Percentiles rank a stretch among this genome's conserved stretches.
Evolutionary conservation across 2,797 vertebrate genomes (phyloP).

Genomic region (Hydrolagus colliei): DNA sequence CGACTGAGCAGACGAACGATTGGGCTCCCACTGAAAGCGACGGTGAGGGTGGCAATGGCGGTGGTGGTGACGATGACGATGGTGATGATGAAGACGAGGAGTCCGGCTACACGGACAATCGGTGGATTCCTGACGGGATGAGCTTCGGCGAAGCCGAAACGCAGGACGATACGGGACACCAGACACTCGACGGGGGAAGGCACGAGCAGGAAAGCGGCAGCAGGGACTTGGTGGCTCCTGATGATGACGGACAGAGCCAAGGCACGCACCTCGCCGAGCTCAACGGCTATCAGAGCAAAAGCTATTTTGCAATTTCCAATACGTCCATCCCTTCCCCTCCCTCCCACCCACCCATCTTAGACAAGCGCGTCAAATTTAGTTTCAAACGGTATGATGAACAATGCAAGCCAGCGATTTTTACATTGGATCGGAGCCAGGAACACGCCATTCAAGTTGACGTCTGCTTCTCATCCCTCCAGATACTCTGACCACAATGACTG

Average conservation of each 20-base stretch:
- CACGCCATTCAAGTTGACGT: background rate
- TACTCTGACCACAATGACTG: background rate
- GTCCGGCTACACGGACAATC: background rate
- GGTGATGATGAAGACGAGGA: background rate
- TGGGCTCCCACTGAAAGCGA: background rate
- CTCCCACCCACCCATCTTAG: too few species aligned
- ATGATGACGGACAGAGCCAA: background rate
- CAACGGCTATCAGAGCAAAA: background rate
- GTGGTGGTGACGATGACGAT: background rate
- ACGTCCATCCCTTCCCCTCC: background rate
- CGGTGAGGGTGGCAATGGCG: background rate
- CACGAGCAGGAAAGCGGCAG: background rate
- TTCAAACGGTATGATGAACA: background rate
- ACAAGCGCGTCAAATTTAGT: too few species aligned
- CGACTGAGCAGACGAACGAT: too few species aligned
- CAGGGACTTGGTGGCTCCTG: background rate
- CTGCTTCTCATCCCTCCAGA: background rate
- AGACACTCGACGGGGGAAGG: background rate
- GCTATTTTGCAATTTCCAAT: too few species aligned
- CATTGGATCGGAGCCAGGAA: background rate
- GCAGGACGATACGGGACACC: background rate
- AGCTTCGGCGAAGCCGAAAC: background rate
- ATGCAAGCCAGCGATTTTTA: background rate
- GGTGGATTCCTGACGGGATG: conserved; percentile 27
- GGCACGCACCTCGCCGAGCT: background rate